Evolutionary conservation across 2,797 vertebrate species (phyloP).

Genomic region (Lagodon rhomboides): DNA sequence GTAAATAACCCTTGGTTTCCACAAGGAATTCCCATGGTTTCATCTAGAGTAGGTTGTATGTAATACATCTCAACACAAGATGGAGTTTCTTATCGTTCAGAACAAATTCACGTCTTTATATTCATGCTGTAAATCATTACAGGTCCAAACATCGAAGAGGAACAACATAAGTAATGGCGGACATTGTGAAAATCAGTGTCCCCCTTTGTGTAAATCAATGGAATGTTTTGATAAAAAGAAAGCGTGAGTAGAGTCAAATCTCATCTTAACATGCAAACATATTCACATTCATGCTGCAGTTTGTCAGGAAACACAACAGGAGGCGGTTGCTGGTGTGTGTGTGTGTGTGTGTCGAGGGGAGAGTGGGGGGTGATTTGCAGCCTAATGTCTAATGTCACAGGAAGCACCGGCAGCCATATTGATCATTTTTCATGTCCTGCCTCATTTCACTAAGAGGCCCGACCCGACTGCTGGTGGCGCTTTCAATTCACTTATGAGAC

Average conservation of each 20-base stretch:
- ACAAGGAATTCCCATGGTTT: no score
- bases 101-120: not conserved
- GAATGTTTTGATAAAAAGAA: not conserved
- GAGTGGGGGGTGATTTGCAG: constrained; percentile 14
- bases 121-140: not conserved
- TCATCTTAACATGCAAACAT: constrained; percentile 2
- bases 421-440: constrained; percentile 53
- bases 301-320: constrained; percentile 15
- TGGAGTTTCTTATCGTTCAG: not conserved
- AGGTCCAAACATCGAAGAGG: not conserved
- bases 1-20: no score
- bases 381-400: constrained; percentile 47
- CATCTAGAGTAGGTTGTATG: no score
- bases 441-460: constrained; percentile 65
- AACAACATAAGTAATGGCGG: not conserved
- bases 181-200: not conserved
- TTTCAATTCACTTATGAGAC: constrained; percentile 30
- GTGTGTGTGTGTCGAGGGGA: not conserved
- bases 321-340: not conserved
- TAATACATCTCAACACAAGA: no score
- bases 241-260: not conserved
- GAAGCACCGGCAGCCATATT: constrained; percentile 48
- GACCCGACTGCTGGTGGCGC: constrained; percentile 25
- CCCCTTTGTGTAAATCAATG: not conserved
- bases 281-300: not conserved